Evolutionary conservation across 2,113 vertebrate genomes (phyloP).

Genomic region (Perccottus glenii): DNA sequence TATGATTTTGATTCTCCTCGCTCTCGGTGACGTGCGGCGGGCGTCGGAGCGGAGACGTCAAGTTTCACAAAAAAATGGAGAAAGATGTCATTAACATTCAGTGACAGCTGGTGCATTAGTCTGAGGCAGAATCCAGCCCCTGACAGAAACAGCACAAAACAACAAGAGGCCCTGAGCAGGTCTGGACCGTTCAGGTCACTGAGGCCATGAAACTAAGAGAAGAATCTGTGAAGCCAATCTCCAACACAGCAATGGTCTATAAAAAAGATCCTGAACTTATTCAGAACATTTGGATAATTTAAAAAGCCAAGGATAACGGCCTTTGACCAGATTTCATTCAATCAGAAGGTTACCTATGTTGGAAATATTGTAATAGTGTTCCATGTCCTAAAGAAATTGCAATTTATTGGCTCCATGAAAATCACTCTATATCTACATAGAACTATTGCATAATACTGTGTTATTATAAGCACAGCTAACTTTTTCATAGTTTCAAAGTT

Average conservation of each 20-base stretch:
- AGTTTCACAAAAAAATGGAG: conserved; percentile 50
- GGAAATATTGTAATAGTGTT: no score
- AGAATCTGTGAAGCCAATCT: conserved; percentile 31
- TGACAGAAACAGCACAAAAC: conserved; percentile 68
- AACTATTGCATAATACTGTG: no score
- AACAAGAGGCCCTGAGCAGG: conserved; percentile 16
- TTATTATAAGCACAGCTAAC: no score
- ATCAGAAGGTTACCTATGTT: no score
- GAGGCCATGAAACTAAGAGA: conserved; percentile 4
- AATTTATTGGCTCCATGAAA: no score
- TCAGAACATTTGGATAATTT: conserved; percentile 21
- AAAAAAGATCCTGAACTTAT: conserved; percentile 10
- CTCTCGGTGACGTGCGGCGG: conserved; percentile 11
- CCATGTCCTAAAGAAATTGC: no score
- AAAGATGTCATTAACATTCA: conserved; percentile 75
- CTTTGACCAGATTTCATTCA: no score
- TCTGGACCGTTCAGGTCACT: not conserved
- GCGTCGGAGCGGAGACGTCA: not conserved
- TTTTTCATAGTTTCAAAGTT: no score
- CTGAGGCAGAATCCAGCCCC: conserved; percentile 62
- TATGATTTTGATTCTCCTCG: conserved; percentile 67
- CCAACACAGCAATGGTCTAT: conserved; percentile 9
- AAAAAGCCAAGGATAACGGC: no score
- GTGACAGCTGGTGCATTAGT: conserved; percentile 79
- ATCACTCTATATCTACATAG: no score